Conservation (phyloP, 1,140 invertebrate species). For the Sesamia nonagrioides region DNA sequence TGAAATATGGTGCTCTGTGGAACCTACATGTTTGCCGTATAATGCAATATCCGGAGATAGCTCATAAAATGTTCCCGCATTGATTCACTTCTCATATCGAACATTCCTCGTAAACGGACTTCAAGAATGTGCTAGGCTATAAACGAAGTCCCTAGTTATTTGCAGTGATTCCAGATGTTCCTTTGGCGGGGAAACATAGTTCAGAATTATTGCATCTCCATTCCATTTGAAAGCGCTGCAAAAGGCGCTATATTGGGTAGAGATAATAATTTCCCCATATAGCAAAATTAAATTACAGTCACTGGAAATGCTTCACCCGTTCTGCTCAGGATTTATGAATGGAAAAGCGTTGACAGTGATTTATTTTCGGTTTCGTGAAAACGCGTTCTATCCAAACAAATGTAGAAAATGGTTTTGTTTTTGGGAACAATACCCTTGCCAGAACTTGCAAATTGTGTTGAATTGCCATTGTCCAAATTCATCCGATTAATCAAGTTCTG, state of each 20-base stretch:
- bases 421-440: slow-evolving; percentile 18
- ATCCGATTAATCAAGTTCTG: background rate
- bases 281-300: slow-evolving; percentile 34
- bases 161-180: slow-evolving; percentile 58
- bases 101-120: slow-evolving; percentile 57
- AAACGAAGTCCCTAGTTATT: slow-evolving; percentile 53
- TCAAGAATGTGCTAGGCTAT: slow-evolving; percentile 52
- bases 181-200: slow-evolving; percentile 43
- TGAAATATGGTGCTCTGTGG: background rate
- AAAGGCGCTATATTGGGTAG: background rate
- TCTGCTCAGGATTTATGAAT: slow-evolving; percentile 49
- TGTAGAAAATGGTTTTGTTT: slow-evolving; percentile 29
- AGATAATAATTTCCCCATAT: slow-evolving; percentile 40
- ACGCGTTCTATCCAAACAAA: slow-evolving; percentile 28
- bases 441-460: slow-evolving; percentile 1
- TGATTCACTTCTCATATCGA: slow-evolving; percentile 54
- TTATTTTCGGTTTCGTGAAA: slow-evolving; percentile 44
- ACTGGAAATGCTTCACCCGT: slow-evolving; percentile 47
- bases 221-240: slow-evolving; percentile 33
- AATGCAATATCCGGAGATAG: slow-evolving; percentile 41
- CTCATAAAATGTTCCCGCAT: slow-evolving; percentile 36
- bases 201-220: slow-evolving; percentile 51
- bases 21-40: slow-evolving; percentile 1
- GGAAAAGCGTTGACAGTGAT: slow-evolving; percentile 45
- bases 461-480: slow-evolving; percentile 1